These are phyloP conservation scores for Platyscapa corneri DNA, from an alignment of 1,140 invertebrate species.

Conservation along the genomic window DNA sequence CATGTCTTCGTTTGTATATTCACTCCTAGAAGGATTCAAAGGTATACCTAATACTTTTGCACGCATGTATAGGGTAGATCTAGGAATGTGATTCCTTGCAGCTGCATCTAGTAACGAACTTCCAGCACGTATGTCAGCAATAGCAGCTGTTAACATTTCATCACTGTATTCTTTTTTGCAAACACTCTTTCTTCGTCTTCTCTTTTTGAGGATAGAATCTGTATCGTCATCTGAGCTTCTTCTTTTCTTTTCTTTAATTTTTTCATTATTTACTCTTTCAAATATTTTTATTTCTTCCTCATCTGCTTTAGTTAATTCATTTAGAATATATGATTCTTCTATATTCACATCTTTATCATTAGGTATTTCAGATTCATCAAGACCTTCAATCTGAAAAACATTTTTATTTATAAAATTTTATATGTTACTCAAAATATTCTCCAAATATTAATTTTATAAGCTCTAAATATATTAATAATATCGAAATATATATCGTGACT, in stretches of 20 bases:
- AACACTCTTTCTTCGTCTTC: constrained; percentile 61
- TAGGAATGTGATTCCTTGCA: constrained; percentile 69
- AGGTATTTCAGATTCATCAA: constrained; percentile 59
- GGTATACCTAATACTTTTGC: constrained; percentile 71
- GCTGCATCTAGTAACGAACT: constrained; percentile 70
- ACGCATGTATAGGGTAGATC: constrained; percentile 73
- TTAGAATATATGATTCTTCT: constrained; percentile 22
- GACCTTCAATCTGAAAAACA: constrained; percentile 61
- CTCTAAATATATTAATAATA: too few species aligned
- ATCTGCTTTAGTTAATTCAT: constrained; percentile 28
- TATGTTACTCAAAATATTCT: background rate
- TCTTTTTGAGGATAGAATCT: constrained; percentile 55
- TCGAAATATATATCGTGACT: too few species aligned
- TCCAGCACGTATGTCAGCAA: constrained; percentile 69
- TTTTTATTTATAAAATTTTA: background rate
- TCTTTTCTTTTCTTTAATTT: constrained; percentile 53
- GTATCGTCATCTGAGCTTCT: constrained; percentile 40
- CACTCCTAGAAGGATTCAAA: constrained; percentile 68
- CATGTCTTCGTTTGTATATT: constrained; percentile 72
- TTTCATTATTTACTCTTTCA: constrained; percentile 9
- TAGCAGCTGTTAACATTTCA: constrained; percentile 68
- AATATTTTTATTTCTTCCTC: constrained; percentile 41
- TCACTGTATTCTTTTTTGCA: constrained; percentile 69
- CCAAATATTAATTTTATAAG: too few species aligned
- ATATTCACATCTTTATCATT: constrained; percentile 47